Evolutionary conservation across 2,888 invertebrate species (phyloP).

Genomic region (Notodonta ziczac): DNA sequence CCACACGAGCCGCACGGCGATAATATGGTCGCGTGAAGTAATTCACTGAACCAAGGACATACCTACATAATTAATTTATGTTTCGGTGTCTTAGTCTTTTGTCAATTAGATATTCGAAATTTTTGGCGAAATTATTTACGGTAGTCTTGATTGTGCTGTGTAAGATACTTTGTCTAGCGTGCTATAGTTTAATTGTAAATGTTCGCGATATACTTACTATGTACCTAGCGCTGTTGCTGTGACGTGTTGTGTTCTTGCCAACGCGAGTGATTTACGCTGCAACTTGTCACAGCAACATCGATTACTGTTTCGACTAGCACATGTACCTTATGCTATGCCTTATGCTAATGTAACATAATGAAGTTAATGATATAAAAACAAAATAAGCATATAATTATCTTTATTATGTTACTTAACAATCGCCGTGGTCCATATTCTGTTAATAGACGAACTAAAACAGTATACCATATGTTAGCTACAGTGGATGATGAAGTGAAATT

Average conservation of each 20-base stretch:
- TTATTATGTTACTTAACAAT: too few species aligned
- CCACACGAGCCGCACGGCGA: slow-evolving; percentile 22
- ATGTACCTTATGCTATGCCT: too few species aligned
- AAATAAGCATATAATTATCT: too few species aligned
- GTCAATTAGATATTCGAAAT: slow-evolving; percentile 52
- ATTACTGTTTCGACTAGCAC: neutral
- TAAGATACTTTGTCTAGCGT: slow-evolving; percentile 11
- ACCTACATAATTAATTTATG: slow-evolving; percentile 21
- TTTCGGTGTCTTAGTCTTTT: slow-evolving; percentile 44
- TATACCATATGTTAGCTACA: too few species aligned
- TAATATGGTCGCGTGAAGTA: slow-evolving; percentile 13
- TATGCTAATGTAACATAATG: too few species aligned
- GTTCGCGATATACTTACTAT: slow-evolving; percentile 6
- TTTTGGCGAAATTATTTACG: slow-evolving; percentile 45
- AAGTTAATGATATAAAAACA: too few species aligned
- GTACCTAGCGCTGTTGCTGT: slow-evolving; percentile 15
- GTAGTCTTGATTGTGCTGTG: slow-evolving; percentile 30
- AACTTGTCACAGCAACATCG: slow-evolving; percentile 13
- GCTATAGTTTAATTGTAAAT: slow-evolving; percentile 17
- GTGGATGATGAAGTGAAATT: too few species aligned
- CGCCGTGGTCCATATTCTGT: neutral
- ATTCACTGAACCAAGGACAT: too few species aligned
- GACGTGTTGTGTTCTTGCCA: neutral
- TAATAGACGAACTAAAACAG: neutral
- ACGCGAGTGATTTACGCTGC: neutral